Percentiles rank a stretch among this genome's conserved stretches.
phyloP scores from a whole-genome alignment of 2,888 invertebrate genomes.

The Choristoneura rosaceana region DNA sequence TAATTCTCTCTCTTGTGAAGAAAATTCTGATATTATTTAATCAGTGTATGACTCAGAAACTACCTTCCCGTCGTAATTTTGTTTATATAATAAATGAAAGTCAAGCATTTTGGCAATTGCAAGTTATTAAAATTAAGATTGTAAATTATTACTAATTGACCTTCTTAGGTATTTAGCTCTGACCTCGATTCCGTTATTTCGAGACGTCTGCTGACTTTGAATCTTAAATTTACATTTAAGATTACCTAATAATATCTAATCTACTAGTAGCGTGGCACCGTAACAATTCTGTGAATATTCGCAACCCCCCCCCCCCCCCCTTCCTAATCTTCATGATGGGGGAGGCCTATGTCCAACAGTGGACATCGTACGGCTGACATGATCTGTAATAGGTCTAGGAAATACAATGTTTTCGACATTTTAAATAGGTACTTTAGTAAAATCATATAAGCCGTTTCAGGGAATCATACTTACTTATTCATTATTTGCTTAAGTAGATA shows the following conservation, averaged over 20 bases:
- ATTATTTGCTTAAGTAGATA: no score
- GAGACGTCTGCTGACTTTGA: neutral
- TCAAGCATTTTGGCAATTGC: neutral
- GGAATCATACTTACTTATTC: no score
- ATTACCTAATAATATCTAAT: neutral
- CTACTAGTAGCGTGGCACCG: neutral
- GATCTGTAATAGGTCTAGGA: no score
- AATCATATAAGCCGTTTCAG: no score
- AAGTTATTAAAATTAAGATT: neutral
- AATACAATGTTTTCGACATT: no score
- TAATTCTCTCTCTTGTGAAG: neutral
- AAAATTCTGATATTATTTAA: neutral
- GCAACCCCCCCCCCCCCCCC: no score
- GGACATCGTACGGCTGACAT: no score
- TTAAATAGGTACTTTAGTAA: no score
- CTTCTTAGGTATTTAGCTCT: constrained; percentile 6
- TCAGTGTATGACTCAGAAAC: neutral
- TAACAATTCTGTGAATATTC: no score
- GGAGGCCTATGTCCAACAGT: no score
- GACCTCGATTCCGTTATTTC: constrained; percentile 7
- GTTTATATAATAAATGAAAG: neutral
- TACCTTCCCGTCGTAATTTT: neutral
- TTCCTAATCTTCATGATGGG: no score
- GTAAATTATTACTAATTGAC: constrained; percentile 9
- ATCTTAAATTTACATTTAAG: neutral